These are phyloP conservation scores for Etheostoma cragini DNA, from an alignment of 2,113 vertebrate genomes.

Conservation along the genomic window DNA sequence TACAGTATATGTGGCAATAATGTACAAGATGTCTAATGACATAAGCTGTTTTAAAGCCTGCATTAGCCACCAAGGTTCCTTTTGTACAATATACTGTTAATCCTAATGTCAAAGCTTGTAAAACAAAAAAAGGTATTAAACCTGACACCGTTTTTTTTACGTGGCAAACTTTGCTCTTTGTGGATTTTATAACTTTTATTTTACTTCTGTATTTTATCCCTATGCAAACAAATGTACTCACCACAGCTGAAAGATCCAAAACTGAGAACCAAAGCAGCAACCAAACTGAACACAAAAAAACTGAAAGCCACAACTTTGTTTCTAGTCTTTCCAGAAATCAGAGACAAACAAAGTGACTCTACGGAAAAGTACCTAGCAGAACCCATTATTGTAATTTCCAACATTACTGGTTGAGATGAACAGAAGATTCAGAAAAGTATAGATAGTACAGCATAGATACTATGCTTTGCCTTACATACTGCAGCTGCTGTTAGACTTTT, in stretches of 20 bases:
- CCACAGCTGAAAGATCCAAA: neutral
- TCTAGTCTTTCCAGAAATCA: neutral
- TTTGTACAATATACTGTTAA: constrained; percentile 8
- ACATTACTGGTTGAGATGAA: neutral
- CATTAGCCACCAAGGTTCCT: neutral
- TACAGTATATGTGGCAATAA: neutral
- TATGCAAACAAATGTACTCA: neutral
- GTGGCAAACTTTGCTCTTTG: neutral
- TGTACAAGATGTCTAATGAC: neutral
- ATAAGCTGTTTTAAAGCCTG: neutral
- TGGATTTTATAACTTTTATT: neutral
- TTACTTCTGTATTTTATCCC: constrained; percentile 4
- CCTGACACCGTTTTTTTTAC: neutral
- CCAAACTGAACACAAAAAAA: neutral
- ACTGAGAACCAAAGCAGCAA: neutral
- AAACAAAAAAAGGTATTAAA: constrained; percentile 5
- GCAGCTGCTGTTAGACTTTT: neutral
- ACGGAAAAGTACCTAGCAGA: neutral
- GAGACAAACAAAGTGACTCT: neutral
- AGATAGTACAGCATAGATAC: neutral
- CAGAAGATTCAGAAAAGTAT: neutral
- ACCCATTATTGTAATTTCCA: neutral
- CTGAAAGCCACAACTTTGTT: neutral
- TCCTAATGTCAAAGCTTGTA: neutral
- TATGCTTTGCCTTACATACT: neutral